phyloP scores from a whole-genome alignment of 2,113 vertebrate species.

The Gallinago jamesoni region DNA sequence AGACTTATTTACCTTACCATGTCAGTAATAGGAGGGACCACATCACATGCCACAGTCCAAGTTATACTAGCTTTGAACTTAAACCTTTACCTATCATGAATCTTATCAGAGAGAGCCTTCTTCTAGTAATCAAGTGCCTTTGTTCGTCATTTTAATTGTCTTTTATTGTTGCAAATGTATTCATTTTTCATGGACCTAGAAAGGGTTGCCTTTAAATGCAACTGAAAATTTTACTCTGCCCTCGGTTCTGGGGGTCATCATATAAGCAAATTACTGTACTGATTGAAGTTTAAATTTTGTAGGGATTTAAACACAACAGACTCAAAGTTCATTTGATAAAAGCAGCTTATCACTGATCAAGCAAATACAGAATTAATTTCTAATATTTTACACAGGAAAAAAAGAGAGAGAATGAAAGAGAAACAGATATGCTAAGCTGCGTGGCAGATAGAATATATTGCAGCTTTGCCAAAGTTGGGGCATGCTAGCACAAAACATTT shows the following conservation, averaged over 20 bases:
- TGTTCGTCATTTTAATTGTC: background rate
- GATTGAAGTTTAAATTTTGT: background rate
- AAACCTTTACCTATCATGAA: background rate
- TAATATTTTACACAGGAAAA: background rate
- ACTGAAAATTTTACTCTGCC: background rate
- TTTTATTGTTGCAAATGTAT: background rate
- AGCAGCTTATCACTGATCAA: background rate
- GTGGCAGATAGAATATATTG: background rate
- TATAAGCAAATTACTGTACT: background rate
- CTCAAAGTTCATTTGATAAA: background rate
- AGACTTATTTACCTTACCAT: background rate
- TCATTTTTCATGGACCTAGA: background rate
- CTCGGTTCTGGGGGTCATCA: background rate
- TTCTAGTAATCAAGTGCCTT: background rate
- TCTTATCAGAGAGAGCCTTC: background rate
- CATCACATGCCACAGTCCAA: background rate
- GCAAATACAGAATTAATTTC: background rate
- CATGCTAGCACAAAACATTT: background rate
- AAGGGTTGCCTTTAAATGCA: background rate
- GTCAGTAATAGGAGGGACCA: background rate
- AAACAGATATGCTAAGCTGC: background rate
- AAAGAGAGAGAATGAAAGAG: background rate
- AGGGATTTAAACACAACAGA: background rate
- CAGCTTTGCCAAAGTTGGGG: background rate
- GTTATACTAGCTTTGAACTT: background rate